Conservation (phyloP, 1,140 invertebrate species). For the Trichonephila clavipes region DNA sequence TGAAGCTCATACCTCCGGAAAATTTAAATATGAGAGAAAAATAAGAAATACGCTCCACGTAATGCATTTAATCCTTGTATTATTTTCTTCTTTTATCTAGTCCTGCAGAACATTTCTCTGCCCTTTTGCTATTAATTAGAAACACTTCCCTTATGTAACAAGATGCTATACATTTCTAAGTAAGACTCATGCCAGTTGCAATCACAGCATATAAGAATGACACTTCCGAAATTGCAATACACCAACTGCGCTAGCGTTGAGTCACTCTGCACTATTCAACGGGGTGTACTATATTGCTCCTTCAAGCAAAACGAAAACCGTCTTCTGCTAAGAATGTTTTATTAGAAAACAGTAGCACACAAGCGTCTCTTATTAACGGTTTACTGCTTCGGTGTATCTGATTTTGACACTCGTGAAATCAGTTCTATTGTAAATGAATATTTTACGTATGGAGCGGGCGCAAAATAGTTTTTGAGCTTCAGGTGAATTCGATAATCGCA, state of each 20-base stretch:
- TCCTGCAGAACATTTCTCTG: no score
- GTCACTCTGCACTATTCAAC: slow-evolving; percentile 6
- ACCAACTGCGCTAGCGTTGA: neutral
- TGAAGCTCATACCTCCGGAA: no score
- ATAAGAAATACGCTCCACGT: no score
- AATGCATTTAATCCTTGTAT: no score
- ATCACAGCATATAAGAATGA: neutral
- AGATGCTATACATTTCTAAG: neutral
- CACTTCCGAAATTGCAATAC: neutral
- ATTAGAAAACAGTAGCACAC: slow-evolving; percentile 34
- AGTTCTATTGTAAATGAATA: neutral
- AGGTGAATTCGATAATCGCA: neutral
- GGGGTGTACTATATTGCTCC: neutral
- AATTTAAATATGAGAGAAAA: no score
- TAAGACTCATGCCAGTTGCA: neutral
- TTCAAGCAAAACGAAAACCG: slow-evolving; percentile 19
- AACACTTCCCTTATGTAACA: neutral
- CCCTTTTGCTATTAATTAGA: neutral
- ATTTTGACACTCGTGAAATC: neutral
- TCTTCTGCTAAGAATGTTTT: slow-evolving; percentile 30
- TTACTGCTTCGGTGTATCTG: slow-evolving; percentile 18
- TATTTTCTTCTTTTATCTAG: no score
- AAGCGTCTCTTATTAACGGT: slow-evolving; percentile 23
- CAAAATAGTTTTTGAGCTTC: neutral
- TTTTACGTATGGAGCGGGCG: neutral